These are phyloP conservation scores for Paracyprichromis sp. DNA, from an alignment of 2,113 vertebrate genomes.

Conservation along the genomic window DNA sequence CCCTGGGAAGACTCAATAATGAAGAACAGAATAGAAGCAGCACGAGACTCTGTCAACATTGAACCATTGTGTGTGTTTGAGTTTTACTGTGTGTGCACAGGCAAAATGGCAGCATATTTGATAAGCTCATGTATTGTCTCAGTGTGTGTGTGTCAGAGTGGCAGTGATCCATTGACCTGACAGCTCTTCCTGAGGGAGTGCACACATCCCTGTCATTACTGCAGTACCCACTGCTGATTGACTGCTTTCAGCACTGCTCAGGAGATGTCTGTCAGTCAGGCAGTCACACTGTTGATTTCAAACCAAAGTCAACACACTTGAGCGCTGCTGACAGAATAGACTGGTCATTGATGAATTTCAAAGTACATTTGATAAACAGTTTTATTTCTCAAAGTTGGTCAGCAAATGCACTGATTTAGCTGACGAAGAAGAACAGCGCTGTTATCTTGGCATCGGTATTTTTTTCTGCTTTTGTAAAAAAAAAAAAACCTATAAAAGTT, in stretches of 20 bases:
- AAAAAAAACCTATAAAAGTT: neutral
- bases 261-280: conserved; percentile 45
- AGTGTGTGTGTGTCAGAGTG: conserved; percentile 37
- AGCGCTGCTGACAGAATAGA: conserved; percentile 9
- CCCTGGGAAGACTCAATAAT: conserved; percentile 21
- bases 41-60: conserved; percentile 36
- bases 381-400: neutral
- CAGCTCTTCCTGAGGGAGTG: conserved; percentile 63
- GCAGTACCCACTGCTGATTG: conserved; percentile 57
- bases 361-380: neutral
- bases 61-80: conserved; percentile 7
- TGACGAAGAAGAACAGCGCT: neutral
- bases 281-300: conserved; percentile 49
- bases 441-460: neutral
- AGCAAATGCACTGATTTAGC: neutral
- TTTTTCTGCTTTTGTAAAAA: neutral
- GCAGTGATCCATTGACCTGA: conserved; percentile 72
- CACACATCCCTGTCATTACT: conserved; percentile 63
- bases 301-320: conserved; percentile 37
- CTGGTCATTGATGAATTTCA: conserved; percentile 8
- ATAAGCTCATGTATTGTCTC: conserved; percentile 3
- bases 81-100: conserved; percentile 25
- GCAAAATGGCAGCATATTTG: conserved; percentile 39
- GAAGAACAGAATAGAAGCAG: conserved; percentile 21
- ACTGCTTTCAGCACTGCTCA: conserved; percentile 59